Evolutionary conservation across 2,113 vertebrate genomes (phyloP).

Genomic region (Lasiurus borealis): DNA sequence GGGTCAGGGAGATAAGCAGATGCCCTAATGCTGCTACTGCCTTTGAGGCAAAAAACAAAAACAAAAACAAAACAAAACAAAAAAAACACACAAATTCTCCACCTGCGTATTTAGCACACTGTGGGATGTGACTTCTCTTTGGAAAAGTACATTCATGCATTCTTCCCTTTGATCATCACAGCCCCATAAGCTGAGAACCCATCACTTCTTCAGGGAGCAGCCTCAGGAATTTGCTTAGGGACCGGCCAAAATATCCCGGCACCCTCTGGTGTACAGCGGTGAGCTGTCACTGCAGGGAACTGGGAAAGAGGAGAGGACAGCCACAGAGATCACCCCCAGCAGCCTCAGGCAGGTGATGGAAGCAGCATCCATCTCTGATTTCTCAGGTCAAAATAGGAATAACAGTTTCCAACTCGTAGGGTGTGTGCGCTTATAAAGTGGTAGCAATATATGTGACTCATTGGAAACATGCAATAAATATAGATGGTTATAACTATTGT

Average conservation of each 20-base stretch:
- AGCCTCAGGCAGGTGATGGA: not conserved
- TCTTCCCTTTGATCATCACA: not conserved
- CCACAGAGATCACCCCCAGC: not conserved
- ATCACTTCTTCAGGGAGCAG: not conserved
- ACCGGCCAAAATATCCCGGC: not conserved
- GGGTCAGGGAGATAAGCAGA: not conserved
- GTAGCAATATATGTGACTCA: not conserved
- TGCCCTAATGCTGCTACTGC: not conserved
- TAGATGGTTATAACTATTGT: not conserved
- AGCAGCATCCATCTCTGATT: not conserved
- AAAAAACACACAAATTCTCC: not conserved
- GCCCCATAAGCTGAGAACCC: not conserved
- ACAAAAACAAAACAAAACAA: too few relatives aligned
- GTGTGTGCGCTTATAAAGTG: not conserved
- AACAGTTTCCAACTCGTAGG: not conserved
- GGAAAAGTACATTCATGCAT: not conserved
- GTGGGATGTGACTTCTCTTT: not conserved
- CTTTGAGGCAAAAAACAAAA: constrained; percentile 1
- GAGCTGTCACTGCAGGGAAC: not conserved
- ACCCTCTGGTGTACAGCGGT: not conserved
- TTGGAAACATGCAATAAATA: not conserved
- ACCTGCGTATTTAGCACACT: not conserved
- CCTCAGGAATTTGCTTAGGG: not conserved
- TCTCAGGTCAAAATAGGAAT: not conserved
- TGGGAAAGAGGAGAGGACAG: too few relatives aligned